These are phyloP conservation scores for Sylvia borin DNA, from an alignment of 2,797 vertebrate genomes.

Conservation along the genomic window DNA sequence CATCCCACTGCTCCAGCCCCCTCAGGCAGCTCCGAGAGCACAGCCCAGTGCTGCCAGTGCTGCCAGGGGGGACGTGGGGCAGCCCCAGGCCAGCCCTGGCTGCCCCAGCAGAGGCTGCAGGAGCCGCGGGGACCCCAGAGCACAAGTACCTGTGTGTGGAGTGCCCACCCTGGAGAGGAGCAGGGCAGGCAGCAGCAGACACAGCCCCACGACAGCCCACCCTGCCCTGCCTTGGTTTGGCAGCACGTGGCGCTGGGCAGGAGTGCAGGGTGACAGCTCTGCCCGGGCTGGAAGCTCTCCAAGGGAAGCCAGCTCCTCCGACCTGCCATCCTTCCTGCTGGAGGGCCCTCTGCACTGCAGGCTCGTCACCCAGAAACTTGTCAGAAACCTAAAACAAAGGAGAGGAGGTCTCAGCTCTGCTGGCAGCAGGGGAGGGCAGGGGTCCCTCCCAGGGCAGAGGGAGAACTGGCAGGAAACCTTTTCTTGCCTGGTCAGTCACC, in stretches of 20 bases:
- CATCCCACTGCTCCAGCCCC: fast-evolving
- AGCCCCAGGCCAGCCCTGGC: background rate
- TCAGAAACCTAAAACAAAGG: slow-evolving; percentile 56
- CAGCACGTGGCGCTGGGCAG: background rate
- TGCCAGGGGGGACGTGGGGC: too few species aligned
- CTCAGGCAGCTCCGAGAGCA: background rate
- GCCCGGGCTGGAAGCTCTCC: background rate
- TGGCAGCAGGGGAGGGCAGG: background rate
- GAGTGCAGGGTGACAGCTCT: background rate
- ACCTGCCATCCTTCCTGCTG: background rate
- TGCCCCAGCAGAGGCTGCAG: background rate
- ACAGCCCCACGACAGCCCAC: fast-evolving
- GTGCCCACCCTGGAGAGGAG: fast-evolving
- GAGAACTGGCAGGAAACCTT: background rate
- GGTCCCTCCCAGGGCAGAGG: background rate
- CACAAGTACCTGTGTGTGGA: fast-evolving
- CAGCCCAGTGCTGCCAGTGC: background rate
- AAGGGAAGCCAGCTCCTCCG: background rate
- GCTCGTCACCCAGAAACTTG: background rate
- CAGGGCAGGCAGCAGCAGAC: background rate
- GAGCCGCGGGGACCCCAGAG: fast-evolving
- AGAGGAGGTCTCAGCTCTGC: background rate
- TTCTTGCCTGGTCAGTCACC: background rate
- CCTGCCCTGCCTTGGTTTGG: background rate
- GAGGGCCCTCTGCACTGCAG: background rate